Evolutionary conservation across 23 tunicate species (phyloP).

Genomic region (Phallusia fumigata): DNA sequence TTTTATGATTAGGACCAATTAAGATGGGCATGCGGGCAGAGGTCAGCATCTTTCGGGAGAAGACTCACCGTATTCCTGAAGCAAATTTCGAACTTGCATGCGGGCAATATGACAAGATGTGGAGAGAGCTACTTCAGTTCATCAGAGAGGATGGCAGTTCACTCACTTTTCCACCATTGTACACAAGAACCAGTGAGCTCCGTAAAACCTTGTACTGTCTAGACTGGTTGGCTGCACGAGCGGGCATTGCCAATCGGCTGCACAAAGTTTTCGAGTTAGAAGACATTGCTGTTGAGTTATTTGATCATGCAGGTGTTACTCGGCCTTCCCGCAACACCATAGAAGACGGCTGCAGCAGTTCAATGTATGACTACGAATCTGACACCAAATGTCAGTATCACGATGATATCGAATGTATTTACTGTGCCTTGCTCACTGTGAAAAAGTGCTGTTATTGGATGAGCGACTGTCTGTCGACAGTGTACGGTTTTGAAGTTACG

Average conservation of each 20-base stretch:
- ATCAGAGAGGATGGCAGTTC: slow-evolving; percentile 23
- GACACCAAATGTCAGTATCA: slow-evolving; percentile 73
- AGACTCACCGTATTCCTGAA: slow-evolving; percentile 59
- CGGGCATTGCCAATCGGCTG: slow-evolving; percentile 50
- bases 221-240: slow-evolving; percentile 50
- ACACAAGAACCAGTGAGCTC: slow-evolving; percentile 24
- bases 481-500: slow-evolving; percentile 62
- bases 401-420: slow-evolving; percentile 60
- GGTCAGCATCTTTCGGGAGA: slow-evolving; percentile 44
- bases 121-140: slow-evolving; percentile 56
- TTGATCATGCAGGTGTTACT: slow-evolving; percentile 36
- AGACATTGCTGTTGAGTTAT: slow-evolving; percentile 48
- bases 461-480: slow-evolving; percentile 53
- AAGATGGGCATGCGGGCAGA: slow-evolving; percentile 73
- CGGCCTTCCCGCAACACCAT: slow-evolving; percentile 52
- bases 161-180: slow-evolving; percentile 40
- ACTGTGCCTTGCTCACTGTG: slow-evolving; percentile 58
- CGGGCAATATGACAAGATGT: slow-evolving; percentile 36
- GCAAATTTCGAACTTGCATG: slow-evolving; percentile 42
- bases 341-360: slow-evolving; percentile 44
- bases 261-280: slow-evolving; percentile 51
- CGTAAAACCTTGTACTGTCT: slow-evolving; percentile 56
- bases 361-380: slow-evolving; percentile 68
- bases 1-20: slow-evolving; percentile 35
- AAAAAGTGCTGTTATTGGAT: slow-evolving; percentile 83